phyloP scores from a whole-genome alignment of 1,140 invertebrate species.

The Hermatobates lingyangjiaoensis region DNA sequence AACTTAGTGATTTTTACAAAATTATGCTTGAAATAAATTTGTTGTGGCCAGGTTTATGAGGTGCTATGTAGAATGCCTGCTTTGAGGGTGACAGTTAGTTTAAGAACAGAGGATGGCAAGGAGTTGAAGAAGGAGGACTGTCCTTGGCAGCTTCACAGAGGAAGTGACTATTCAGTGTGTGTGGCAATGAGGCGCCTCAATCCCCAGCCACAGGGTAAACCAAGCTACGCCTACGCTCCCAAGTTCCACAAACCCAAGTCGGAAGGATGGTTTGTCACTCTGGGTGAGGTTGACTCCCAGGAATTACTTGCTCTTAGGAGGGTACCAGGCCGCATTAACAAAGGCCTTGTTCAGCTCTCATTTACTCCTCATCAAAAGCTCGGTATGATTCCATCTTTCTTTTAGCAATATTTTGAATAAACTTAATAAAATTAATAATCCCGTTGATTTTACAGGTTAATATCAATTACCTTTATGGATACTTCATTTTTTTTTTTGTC shows the following conservation, averaged over 20 bases:
- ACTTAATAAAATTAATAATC: not conserved
- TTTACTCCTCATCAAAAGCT: slow-evolving; percentile 39
- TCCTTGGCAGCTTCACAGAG: slow-evolving; percentile 24
- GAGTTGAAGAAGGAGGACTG: slow-evolving; percentile 28
- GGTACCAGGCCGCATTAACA: slow-evolving; percentile 27
- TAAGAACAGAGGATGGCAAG: slow-evolving; percentile 26
- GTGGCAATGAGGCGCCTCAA: no score
- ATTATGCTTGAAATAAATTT: no score
- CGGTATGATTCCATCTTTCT: slow-evolving; percentile 30
- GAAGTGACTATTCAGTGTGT: no score
- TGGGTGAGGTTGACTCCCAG: slow-evolving; percentile 47
- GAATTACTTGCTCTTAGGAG: slow-evolving; percentile 82
- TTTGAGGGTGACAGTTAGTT: slow-evolving; percentile 7
- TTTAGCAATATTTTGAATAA: slow-evolving; percentile 7
- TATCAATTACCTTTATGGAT: no score
- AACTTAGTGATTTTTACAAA: no score
- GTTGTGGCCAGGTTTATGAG: slow-evolving; percentile 24
- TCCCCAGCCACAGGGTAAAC: no score
- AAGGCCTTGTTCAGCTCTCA: slow-evolving; percentile 31
- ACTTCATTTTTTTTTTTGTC: not conserved
- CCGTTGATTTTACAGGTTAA: no score
- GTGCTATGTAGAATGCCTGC: slow-evolving; percentile 22
- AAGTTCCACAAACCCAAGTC: slow-evolving; percentile 78
- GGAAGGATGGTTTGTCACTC: slow-evolving; percentile 83
- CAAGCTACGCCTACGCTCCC: not conserved